A percentile compares a stretch with the other conserved stretches of the same genome.
Evolutionary conservation across 2,113 vertebrate genomes (phyloP).

Genomic region (Leucoraja erinaceus): DNA sequence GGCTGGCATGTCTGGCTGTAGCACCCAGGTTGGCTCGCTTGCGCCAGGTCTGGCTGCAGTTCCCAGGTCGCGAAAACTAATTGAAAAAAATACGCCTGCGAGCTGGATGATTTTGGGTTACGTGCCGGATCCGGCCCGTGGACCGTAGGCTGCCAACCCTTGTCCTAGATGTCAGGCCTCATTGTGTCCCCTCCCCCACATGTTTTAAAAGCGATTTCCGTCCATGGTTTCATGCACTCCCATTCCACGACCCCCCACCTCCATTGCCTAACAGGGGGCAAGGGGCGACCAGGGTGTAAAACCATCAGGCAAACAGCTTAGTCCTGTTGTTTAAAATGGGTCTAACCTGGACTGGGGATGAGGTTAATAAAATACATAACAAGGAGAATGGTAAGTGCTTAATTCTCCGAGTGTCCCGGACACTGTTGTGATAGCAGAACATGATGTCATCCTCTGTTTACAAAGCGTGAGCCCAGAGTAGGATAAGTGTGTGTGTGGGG

Average conservation of each 20-base stretch:
- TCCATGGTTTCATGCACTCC: no score
- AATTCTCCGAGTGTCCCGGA: background rate
- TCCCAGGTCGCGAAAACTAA: no score
- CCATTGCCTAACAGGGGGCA: background rate
- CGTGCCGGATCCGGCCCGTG: no score
- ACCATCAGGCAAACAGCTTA: background rate
- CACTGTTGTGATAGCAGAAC: background rate
- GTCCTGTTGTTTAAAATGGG: background rate
- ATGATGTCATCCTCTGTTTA: background rate
- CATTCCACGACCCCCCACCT: background rate
- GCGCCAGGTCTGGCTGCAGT: no score
- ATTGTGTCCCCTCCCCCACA: no score
- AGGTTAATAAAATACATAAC: conserved; percentile 1
- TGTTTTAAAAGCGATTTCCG: no score
- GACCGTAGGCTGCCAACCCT: no score
- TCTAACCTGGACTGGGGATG: background rate
- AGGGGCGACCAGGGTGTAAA: background rate
- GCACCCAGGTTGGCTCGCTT: no score
- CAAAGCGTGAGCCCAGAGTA: background rate
- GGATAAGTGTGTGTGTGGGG: background rate
- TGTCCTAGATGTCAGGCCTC: no score
- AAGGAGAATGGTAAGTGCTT: background rate
- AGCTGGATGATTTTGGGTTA: no score
- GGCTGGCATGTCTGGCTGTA: no score
- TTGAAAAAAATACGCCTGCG: no score